Evolutionary conservation across 2,888 invertebrate genomes (phyloP).

Genomic region (Nowickia ferox): DNA sequence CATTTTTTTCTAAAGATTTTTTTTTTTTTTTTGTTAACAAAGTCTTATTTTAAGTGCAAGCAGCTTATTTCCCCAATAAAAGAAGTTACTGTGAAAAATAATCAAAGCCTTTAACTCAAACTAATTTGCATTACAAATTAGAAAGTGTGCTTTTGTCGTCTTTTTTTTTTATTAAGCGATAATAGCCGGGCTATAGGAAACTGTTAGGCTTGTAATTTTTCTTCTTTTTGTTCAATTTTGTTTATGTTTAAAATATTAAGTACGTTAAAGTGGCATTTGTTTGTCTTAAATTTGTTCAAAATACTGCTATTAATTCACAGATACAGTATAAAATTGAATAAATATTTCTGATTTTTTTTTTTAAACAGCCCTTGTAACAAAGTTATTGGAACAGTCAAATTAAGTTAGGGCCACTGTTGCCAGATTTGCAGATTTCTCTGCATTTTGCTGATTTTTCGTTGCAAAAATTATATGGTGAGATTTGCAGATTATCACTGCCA

Average conservation of each 20-base stretch:
- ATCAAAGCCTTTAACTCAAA: constrained; percentile 55
- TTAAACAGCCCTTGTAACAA: neutral
- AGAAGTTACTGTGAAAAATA: constrained; percentile 35
- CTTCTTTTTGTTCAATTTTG: constrained; percentile 5
- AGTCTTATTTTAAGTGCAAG: constrained; percentile 32
- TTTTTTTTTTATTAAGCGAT: constrained; percentile 42
- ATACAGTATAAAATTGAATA: constrained; percentile 35
- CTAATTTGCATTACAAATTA: constrained; percentile 72
- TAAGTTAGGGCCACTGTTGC: neutral
- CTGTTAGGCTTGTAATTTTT: constrained; percentile 32
- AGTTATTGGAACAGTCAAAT: neutral
- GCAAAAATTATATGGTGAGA: too few species aligned
- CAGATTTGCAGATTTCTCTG: too few species aligned
- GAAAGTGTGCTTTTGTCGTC: constrained; percentile 65
- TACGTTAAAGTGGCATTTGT: constrained; percentile 41
- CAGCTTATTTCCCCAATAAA: constrained; percentile 33
- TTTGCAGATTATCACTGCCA: too few species aligned
- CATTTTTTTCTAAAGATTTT: constrained; percentile 39
- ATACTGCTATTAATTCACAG: constrained; percentile 51
- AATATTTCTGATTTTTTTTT: neutral
- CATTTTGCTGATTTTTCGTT: too few species aligned
- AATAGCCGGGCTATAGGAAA: constrained; percentile 37
- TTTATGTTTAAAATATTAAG: constrained; percentile 32
- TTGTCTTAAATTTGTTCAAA: constrained; percentile 47
- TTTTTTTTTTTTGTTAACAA: constrained; percentile 40